Evolutionary conservation across 2,797 vertebrate genomes (phyloP).

Genomic region (Cyclura pinguis): DNA sequence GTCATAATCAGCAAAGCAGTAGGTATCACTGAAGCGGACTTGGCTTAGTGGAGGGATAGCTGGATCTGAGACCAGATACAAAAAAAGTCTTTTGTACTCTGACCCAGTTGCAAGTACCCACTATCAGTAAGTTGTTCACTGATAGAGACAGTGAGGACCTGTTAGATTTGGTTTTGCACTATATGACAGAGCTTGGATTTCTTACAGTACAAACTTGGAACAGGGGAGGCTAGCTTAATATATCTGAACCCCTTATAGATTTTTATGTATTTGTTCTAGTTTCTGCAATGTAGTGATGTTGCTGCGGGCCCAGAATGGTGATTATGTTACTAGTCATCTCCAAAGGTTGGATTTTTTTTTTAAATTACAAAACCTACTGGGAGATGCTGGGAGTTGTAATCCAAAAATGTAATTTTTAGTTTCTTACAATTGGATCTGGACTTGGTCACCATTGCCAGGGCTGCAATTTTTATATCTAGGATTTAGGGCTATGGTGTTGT

Average conservation of each 20-base stretch:
- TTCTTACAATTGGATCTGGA: neutral
- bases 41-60: no score
- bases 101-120: no score
- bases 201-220: neutral
- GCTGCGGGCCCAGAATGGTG: neutral
- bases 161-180: neutral
- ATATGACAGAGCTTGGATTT: neutral
- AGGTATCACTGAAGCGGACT: no score
- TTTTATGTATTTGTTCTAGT: neutral
- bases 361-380: no score
- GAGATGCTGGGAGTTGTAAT: no score
- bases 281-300: neutral
- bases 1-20: no score
- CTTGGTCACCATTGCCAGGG: neutral
- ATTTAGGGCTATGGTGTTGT: neutral
- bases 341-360: no score
- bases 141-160: neutral
- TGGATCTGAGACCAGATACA: neutral
- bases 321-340: no score
- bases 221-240: neutral
- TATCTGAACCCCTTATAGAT: neutral
- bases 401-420: neutral
- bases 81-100: neutral
- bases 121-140: no score
- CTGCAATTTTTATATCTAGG: neutral